Percentiles rank a stretch among this genome's conserved stretches.
phyloP scores from a whole-genome alignment of 2,113 vertebrate species.

The Nycticebus coucang region DNA sequence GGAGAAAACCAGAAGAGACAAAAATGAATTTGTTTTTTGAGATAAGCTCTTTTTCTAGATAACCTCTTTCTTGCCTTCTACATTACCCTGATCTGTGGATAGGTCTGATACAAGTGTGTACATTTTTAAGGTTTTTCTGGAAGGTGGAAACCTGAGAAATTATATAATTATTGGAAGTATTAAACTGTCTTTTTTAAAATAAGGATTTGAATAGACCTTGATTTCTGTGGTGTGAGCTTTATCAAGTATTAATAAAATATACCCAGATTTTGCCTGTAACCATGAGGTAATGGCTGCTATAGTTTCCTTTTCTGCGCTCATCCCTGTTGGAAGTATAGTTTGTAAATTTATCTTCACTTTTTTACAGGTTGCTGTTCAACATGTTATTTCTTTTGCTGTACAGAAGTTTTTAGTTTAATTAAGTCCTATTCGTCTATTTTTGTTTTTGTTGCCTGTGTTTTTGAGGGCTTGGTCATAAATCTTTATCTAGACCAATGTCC shows the following conservation, averaged over 20 bases:
- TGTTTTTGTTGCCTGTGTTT: no score
- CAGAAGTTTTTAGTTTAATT: no score
- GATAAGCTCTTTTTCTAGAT: background rate
- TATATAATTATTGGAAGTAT: background rate
- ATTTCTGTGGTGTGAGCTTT: background rate
- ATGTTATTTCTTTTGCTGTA: no score
- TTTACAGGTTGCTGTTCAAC: no score
- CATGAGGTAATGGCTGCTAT: background rate
- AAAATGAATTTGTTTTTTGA: background rate
- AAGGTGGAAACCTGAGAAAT: background rate
- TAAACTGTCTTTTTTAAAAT: slow-evolving; percentile 2
- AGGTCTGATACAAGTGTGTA: background rate
- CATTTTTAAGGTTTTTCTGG: background rate
- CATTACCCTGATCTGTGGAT: background rate
- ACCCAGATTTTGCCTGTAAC: background rate
- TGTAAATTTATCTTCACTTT: no score
- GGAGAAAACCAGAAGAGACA: background rate
- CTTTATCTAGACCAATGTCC: no score
- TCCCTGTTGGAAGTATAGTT: no score
- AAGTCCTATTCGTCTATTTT: no score
- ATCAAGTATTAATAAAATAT: background rate
- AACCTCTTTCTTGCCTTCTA: background rate
- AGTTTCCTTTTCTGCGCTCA: background rate
- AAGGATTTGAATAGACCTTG: background rate
- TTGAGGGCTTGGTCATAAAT: no score